Evolutionary conservation across 2,113 vertebrate species (phyloP).

Genomic region (Calonectris borealis): DNA sequence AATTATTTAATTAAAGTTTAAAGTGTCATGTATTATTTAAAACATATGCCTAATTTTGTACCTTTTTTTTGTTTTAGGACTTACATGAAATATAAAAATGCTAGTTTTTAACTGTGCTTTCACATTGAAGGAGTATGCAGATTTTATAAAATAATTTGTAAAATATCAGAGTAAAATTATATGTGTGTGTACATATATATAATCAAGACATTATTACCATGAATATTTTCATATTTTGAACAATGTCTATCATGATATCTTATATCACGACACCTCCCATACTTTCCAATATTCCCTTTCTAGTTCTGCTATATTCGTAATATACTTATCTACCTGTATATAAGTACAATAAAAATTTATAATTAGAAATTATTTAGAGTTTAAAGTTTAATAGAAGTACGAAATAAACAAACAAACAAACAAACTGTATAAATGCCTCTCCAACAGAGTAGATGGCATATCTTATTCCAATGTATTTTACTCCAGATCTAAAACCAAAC

Average conservation of each 20-base stretch:
- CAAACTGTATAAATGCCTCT: background rate
- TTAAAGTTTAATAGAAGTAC: background rate
- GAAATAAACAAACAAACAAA: background rate
- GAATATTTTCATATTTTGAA: background rate
- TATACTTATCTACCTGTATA: background rate
- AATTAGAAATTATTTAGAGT: background rate
- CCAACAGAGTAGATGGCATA: background rate
- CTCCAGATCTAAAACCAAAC: background rate
- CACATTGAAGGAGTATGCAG: background rate
- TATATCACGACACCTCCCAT: accelerated
- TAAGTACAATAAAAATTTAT: background rate
- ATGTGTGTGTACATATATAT: background rate
- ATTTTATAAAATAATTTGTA: background rate
- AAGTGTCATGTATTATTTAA: background rate
- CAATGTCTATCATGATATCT: background rate
- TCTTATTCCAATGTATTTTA: background rate
- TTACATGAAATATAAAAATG: background rate
- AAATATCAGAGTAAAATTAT: background rate
- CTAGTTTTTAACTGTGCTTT: background rate
- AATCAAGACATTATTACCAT: background rate
- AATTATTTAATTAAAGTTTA: background rate
- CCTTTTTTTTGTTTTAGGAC: background rate
- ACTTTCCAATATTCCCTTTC: background rate
- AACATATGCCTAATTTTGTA: background rate
- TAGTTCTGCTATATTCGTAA: background rate